These are phyloP conservation scores for Notothenia coriiceps DNA, from an alignment of 2,113 vertebrate species.

Conservation along the genomic window DNA sequence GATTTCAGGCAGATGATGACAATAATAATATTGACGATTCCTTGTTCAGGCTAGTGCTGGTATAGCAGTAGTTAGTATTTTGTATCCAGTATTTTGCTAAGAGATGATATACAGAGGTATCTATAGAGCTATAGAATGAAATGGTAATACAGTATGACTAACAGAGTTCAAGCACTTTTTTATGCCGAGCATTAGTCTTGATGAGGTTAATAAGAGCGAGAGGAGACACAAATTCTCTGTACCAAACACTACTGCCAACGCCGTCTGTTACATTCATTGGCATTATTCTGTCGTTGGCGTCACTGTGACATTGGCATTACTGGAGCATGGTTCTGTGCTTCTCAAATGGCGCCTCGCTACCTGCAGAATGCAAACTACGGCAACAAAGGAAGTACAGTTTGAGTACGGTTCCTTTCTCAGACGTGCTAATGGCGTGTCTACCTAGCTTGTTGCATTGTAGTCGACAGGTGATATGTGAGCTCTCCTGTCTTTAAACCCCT, in stretches of 20 bases:
- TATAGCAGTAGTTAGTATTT: conserved; percentile 80
- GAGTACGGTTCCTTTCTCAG: conserved; percentile 51
- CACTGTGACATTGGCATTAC: conserved; percentile 79
- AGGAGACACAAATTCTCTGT: conserved; percentile 35
- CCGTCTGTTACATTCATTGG: conserved; percentile 72
- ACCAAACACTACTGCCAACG: conserved; percentile 76
- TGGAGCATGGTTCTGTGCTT: conserved; percentile 33
- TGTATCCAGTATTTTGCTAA: conserved; percentile 84
- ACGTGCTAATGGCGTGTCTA: conserved; percentile 51
- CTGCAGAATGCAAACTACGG: conserved; percentile 38
- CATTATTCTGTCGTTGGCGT: conserved; percentile 68
- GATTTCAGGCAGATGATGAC: conserved; percentile 69
- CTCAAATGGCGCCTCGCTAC: conserved; percentile 38
- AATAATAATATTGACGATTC: conserved; percentile 69
- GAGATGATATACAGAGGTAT: conserved; percentile 82
- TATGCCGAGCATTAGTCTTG: conserved; percentile 78
- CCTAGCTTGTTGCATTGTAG: conserved; percentile 57
- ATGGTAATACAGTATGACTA: conserved; percentile 79
- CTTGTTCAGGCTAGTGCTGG: conserved; percentile 75
- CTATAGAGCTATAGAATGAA: conserved; percentile 83
- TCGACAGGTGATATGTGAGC: conserved; percentile 31
- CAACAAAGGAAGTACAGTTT: conserved; percentile 43
- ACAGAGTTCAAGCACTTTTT: conserved; percentile 87
- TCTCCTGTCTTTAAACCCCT: conserved; percentile 34
- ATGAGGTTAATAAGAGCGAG: conserved; percentile 66